Evolutionary conservation across 2,888 invertebrate species (phyloP), one percentile per base, ranked within the genome.

Genomic region (Eupithecia inturbata): DNA sequence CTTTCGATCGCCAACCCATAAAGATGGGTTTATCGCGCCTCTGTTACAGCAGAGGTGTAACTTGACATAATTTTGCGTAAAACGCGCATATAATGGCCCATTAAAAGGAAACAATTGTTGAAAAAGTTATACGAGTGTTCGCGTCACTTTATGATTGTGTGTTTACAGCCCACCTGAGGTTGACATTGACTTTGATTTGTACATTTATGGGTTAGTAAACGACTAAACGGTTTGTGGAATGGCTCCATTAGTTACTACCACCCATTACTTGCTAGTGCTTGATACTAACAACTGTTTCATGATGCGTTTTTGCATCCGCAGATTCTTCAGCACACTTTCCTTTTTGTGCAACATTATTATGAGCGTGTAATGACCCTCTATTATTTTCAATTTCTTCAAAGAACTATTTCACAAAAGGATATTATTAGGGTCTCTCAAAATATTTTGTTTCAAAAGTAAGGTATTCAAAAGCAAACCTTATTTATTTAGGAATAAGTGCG

Each of bases 71-170:
- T 93, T 94, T 94, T 94, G 93, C 93, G 92, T 93, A 93, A 93
- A 94, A 92, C 92, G 88, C 90, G 91, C 89, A 92, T 92, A 93
- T 94, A 93, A 94, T 93, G 92, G 93, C 87, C 93, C 92, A 94
- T 94, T 94, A 94, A 94, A 93, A 90, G 90, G 92, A 93, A 94
- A 94, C 94, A 93, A 94, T 94, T 94, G 94, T 93, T 94, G 90
- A 94, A 94, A 94, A 94, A 94, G 92, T 94, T 93, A 93, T 92
- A 93, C 91, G 93, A 91, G 92, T 92, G 90, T 88, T 91, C 90
- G 87, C 93, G 93, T 92, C 92, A 92, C 88, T 93, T 94, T 93
- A 94, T 94, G 93, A 93, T 92, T 93, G 92, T 92, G 85, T 92
- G 93, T 92, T 94, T 92, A 94, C 89, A 89, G 89, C 91, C 87